Evolutionary conservation across 2,888 invertebrate species (phyloP), one percentile per base, ranked within the genome.

Genomic region (Ormyrus labotus): DNA sequence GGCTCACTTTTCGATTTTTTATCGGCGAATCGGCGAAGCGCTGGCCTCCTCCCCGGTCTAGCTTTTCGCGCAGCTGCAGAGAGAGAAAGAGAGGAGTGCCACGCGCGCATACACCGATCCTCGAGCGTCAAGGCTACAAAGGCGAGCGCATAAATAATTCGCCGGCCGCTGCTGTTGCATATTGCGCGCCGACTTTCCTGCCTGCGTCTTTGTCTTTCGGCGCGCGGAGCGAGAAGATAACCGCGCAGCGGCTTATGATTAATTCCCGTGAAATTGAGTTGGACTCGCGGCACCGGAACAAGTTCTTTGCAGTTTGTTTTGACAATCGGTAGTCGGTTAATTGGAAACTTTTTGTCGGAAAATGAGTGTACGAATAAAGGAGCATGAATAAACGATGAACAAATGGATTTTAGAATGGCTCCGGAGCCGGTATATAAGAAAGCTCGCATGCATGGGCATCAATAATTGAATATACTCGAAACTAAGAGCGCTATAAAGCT

Each of bases 11-110:
- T 55, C 50, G 9, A 6, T 50, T 10, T 19, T 47, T 48, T 55
- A 63, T 76, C 76, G 34, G 51, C 19, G 19, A 6, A 34, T n/a
- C 45, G 19, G 47, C 5, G 53, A 19, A 13, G 73, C 13, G 11
- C 63, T 34, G 6, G 11, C 61, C 45, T 58, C 48, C 65, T 53
- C 53, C 9, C 11, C 13, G 11, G 60, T 71, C 61, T 55, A 74
- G 71, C 65, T 71, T 75, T 80, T 80, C 67, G 67, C 70, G 69
- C 80, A 78, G 78, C 78, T 78, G 74, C 58, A 55, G 19, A 7
- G 48, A 50, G 13, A 50, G 50, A n/a, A 50, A 7, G 13, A 47
- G 19, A 55, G 11, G 47, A 50, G 51, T 57, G 69, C 65, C 58
- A 3, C 45, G 1, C 45, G 48, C 53, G 57, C 57, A 57, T 19